A percentile compares a stretch with the other conserved stretches of the same genome.
Conservation (phyloP, 2,113 vertebrate genomes). For the Xiphophorus maculatus region DNA sequence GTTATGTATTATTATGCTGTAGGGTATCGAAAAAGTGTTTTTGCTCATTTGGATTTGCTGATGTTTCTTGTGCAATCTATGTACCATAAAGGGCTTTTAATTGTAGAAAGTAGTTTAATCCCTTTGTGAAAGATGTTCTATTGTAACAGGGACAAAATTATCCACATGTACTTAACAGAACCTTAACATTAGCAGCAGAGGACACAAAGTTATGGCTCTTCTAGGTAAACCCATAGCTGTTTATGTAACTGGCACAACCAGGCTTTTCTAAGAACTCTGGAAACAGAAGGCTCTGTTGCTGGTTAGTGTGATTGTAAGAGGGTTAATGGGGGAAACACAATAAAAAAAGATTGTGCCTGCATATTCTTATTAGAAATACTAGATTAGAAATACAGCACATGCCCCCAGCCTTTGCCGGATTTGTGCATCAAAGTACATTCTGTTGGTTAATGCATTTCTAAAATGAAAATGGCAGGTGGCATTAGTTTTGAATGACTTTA, state of each 20-base stretch:
- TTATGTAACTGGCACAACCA: slow-evolving; percentile 34
- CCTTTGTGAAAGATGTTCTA: neutral
- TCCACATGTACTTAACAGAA: neutral
- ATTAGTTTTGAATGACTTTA: too few species aligned
- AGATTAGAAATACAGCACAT: too few species aligned
- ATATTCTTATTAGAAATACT: neutral
- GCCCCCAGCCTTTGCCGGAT: too few species aligned
- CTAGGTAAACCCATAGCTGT: slow-evolving; percentile 43
- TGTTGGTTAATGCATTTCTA: too few species aligned
- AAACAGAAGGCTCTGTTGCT: slow-evolving; percentile 18
- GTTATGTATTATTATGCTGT: neutral
- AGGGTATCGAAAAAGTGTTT: neutral
- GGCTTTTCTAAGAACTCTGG: slow-evolving; percentile 41
- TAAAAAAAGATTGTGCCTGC: slow-evolving; percentile 15
- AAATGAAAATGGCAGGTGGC: too few species aligned
- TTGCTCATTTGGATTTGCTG: neutral
- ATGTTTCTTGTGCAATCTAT: neutral
- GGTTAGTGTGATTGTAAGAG: slow-evolving; percentile 20
- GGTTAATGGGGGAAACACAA: slow-evolving; percentile 10
- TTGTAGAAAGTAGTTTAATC: neutral
- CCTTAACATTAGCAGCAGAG: slow-evolving; percentile 10
- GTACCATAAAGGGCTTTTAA: neutral
- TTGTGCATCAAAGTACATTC: too few species aligned
- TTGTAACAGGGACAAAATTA: neutral
- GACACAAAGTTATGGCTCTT: slow-evolving; percentile 17